Evolutionary conservation across 2,888 invertebrate genomes (phyloP).

Genomic region (Tipula lateralis): DNA sequence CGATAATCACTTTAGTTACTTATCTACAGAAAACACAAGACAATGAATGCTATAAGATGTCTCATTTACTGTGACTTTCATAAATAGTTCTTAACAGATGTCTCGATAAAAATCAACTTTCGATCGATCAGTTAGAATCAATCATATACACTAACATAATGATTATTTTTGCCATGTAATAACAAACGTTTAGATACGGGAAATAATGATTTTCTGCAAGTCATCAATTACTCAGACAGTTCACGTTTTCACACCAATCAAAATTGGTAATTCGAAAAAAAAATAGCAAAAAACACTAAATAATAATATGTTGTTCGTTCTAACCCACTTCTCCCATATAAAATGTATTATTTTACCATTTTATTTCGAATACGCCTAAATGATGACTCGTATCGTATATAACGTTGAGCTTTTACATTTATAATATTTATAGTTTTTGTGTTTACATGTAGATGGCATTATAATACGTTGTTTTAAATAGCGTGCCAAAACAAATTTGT

Average conservation of each 20-base stretch:
- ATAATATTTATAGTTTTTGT: not conserved
- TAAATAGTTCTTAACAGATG: not conserved
- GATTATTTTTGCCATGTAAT: not conserved
- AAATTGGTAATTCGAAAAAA: not conserved
- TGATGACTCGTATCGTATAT: not conserved
- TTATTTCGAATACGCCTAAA: not conserved
- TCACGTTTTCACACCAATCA: not conserved
- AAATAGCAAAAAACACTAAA: not conserved
- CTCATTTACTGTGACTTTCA: too few relatives aligned
- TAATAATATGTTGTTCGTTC: not conserved
- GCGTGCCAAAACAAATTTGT: constrained; percentile 1
- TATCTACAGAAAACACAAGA: too few relatives aligned
- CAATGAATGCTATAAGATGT: too few relatives aligned
- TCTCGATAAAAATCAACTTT: not conserved
- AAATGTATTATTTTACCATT: not conserved
- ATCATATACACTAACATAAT: not conserved
- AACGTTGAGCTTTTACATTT: not conserved
- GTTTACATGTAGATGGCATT: not conserved
- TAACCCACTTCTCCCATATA: not conserved
- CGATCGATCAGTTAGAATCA: not conserved
- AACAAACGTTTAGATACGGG: not conserved
- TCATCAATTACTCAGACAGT: not conserved
- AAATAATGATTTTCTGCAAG: not conserved
- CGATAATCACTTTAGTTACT: too few relatives aligned
- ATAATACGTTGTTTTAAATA: not conserved